A percentile compares a stretch with the other conserved stretches of the same genome.
Evolutionary conservation across 2,113 vertebrate genomes (phyloP).

Genomic region (Piprites chloris): DNA sequence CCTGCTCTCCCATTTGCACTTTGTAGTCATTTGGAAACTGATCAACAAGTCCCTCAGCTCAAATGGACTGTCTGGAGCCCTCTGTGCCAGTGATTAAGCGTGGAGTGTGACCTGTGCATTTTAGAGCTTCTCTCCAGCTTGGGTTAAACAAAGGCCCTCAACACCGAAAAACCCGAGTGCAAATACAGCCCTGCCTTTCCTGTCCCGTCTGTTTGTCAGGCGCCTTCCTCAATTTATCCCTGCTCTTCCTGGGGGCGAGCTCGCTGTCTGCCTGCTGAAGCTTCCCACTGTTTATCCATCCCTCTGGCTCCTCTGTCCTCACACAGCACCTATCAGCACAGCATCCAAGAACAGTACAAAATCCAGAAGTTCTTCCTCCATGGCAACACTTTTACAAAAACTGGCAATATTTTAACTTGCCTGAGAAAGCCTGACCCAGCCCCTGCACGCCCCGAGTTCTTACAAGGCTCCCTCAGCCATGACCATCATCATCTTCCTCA

Average conservation of each 20-base stretch:
- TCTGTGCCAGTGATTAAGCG: not conserved
- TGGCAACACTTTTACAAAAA: not conserved
- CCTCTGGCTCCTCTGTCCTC: not conserved
- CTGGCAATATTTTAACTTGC: not conserved
- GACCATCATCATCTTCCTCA: not conserved
- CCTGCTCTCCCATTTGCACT: not conserved
- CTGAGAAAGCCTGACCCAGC: not conserved
- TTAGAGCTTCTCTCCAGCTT: not conserved
- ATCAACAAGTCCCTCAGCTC: not conserved
- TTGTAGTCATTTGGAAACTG: not conserved
- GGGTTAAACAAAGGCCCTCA: not conserved
- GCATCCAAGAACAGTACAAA: conserved; percentile 3
- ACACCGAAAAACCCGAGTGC: not conserved
- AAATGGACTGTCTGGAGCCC: not conserved
- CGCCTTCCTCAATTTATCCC: not conserved
- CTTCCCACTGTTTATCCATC: not conserved
- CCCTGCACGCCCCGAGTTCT: not conserved
- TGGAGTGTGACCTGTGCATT: not conserved
- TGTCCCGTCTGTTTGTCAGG: not conserved
- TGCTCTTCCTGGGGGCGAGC: not conserved
- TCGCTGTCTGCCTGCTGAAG: not conserved
- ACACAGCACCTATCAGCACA: not conserved
- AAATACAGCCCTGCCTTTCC: conserved; percentile 4
- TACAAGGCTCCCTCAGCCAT: not conserved
- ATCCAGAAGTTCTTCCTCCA: conserved; percentile 23